A percentile compares a stretch with the other conserved stretches of the same genome.
phyloP scores from a whole-genome alignment of 2,888 invertebrate species.

The Plebejus argus region DNA sequence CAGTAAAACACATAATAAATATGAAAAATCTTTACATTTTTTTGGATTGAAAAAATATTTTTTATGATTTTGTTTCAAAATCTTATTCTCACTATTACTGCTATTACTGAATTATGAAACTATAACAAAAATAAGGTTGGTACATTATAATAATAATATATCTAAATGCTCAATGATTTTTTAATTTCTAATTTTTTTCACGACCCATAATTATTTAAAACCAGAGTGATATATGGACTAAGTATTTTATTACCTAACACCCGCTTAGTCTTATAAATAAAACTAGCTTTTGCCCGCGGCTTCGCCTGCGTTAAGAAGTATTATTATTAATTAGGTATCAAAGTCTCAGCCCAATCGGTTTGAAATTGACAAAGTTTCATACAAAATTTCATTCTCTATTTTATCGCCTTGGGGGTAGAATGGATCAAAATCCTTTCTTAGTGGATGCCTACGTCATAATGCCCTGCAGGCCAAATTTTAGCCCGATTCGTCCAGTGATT shows the following conservation, averaged over 20 bases:
- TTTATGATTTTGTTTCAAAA: neutral
- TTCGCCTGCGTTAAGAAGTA: no score
- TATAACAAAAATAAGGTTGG: neutral
- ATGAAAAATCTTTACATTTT: neutral
- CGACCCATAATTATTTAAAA: neutral
- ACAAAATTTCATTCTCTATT: neutral
- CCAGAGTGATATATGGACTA: neutral
- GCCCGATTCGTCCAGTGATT: no score
- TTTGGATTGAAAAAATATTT: neutral
- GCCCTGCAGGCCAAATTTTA: no score
- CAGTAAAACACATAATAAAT: neutral
- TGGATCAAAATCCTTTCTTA: no score
- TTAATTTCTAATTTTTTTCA: neutral
- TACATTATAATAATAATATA: neutral
- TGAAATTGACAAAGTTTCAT: no score
- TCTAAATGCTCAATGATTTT: no score
- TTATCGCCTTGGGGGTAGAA: no score
- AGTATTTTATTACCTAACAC: conserved; percentile 2
- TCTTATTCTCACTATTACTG: neutral
- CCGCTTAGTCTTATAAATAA: conserved; percentile 1
- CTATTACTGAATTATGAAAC: neutral
- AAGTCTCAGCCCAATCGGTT: no score
- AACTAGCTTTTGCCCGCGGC: neutral
- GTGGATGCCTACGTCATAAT: no score
- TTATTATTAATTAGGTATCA: no score